Base-by-base conservation (phyloP, 1,140 invertebrate genomes). In the Tetramorium alpestre region DNA sequence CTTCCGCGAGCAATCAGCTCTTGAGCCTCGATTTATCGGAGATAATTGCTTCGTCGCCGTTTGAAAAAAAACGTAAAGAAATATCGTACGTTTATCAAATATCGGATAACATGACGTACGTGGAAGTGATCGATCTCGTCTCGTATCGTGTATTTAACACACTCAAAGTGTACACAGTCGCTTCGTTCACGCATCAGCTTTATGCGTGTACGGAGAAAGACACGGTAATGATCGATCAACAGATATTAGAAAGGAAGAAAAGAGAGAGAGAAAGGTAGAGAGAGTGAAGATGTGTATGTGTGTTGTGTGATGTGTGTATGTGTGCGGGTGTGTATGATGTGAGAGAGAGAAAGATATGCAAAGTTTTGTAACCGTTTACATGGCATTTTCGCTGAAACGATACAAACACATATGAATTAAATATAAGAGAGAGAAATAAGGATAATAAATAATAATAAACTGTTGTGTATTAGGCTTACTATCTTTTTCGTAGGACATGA, bases 361-460 rank as follows among this genome's bases (percentile, higher is more conserved):
- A 72, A 70, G 33, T 81, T 86, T 81, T 86, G 38, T 88, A 62
- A 89, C 65, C 69, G 76, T 67, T 87, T 73, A 64, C n/a, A 87
- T 47, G 78, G 76, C 72, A 87, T 72, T 84, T 33, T 88, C 81
- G 90, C 77, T 78, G 85, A 72, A 72, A 72, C 25, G 67, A 70
- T 25, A 87, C 54, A 90, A 49, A 88, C 87, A 86, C 88, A 84
- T 87, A 89, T 87, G 87, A 90, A 90, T 87, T 92, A 92, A 89
- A 47, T 85, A 86, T 94, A 92, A 93, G 90, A 25, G 13, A 69
- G 22, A 69, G 22, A 93, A 89, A 54, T 93, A 93, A 93, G 85
- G 88, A 93, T 93, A 93, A 93, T 93, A 93, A 94, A 92, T 88
- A 91, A 90, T 85, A 86, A 92, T 92, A 89, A 90, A 93, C 88